Evolutionary conservation across 2,888 invertebrate species (phyloP).

Genomic region (Dusona sp.): DNA sequence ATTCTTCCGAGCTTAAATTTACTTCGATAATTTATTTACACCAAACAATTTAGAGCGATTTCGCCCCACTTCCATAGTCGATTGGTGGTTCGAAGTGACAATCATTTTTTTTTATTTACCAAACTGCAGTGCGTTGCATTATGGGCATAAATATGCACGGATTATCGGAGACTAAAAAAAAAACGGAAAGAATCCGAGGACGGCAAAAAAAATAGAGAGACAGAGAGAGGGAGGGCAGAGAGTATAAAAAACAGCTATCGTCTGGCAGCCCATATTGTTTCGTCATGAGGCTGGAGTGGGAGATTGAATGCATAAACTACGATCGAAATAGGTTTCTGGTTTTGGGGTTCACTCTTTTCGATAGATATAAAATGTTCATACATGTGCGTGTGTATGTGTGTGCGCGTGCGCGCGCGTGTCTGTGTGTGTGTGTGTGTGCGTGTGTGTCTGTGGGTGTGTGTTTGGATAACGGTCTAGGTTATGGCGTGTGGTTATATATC

Average conservation of each 20-base stretch:
- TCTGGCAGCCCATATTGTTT: conserved; percentile 64
- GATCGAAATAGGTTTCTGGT: conserved; percentile 62
- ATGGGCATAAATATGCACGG: background rate
- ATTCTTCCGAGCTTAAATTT: background rate
- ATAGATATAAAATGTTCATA: conserved; percentile 48
- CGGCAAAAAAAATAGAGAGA: background rate
- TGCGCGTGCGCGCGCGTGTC: too few species aligned
- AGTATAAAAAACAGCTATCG: conserved; percentile 24
- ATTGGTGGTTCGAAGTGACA: background rate
- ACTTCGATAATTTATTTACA: background rate
- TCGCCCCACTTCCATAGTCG: background rate
- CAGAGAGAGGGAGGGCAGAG: background rate
- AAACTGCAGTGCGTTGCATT: background rate
- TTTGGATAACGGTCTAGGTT: conserved; percentile 33
- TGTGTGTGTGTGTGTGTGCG: background rate
- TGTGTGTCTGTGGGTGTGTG: background rate
- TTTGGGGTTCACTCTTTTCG: conserved; percentile 37
- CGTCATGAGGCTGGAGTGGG: conserved; percentile 59
- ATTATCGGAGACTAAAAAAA: background rate
- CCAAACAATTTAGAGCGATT: background rate
- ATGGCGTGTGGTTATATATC: conserved; percentile 33
- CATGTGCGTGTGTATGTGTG: background rate
- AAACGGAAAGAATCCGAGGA: background rate
- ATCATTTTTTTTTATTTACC: background rate
- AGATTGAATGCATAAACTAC: conserved; percentile 68